phyloP scores from a whole-genome alignment of 1,140 invertebrate genomes.

The Penaeus indicus region DNA sequence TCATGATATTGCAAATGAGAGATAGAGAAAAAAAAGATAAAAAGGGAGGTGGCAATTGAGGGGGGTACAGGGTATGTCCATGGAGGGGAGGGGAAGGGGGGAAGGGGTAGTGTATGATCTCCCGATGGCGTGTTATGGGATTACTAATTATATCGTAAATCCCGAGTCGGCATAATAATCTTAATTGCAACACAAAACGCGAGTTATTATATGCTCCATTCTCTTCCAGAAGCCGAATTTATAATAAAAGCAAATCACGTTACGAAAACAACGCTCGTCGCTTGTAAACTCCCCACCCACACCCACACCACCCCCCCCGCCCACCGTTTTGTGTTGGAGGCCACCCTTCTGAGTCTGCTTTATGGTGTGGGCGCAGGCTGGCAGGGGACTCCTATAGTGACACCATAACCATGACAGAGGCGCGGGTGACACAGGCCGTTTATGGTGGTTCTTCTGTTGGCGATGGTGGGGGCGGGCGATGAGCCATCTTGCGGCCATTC shows the following conservation, averaged over 20 bases:
- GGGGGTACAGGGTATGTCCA: neutral
- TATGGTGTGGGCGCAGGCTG: conserved; percentile 16
- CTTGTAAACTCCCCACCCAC: neutral
- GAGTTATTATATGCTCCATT: conserved; percentile 62
- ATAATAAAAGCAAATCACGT: conserved; percentile 50
- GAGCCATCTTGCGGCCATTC: too few relatives aligned
- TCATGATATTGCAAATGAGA: too few relatives aligned
- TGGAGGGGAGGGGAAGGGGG: neutral
- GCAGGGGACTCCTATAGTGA: neutral
- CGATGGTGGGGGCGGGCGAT: too few relatives aligned
- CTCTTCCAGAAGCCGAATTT: conserved; percentile 60
- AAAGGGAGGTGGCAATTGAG: neutral
- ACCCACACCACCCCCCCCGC: too few relatives aligned
- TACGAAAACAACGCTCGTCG: conserved; percentile 59
- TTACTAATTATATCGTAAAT: conserved; percentile 61
- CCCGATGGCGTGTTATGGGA: conserved; percentile 45
- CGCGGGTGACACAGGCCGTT: neutral
- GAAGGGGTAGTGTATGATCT: neutral
- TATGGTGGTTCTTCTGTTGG: neutral
- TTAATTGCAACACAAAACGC: conserved; percentile 46
- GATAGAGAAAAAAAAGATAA: neutral
- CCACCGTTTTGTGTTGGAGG: conserved; percentile 11
- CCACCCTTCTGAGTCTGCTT: conserved; percentile 28
- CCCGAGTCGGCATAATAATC: conserved; percentile 50
- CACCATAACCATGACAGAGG: neutral